phyloP scores from a whole-genome alignment of 2,113 vertebrate genomes.

The Larimichthys crocea region DNA sequence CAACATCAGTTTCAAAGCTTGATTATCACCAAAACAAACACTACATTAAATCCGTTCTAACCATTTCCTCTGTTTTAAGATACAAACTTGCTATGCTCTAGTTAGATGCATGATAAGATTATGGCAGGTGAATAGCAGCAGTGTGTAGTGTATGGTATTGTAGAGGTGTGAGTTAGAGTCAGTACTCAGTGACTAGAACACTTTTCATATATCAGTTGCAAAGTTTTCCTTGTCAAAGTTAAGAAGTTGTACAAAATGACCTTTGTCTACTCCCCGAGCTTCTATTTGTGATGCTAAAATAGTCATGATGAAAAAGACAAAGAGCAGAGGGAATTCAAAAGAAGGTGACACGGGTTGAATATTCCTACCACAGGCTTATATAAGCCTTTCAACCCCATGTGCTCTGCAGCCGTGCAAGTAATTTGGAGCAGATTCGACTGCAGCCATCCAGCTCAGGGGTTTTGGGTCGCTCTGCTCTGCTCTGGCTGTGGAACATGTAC shows the following conservation, averaged over 20 bases:
- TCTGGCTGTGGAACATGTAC: conserved; percentile 58
- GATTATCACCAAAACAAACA: not conserved
- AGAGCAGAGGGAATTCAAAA: conserved; percentile 55
- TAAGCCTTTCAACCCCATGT: conserved; percentile 77
- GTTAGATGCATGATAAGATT: not conserved
- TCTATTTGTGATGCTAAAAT: conserved; percentile 45
- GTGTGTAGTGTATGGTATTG: not conserved
- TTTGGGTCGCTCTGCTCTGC: conserved; percentile 51
- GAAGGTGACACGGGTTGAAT: conserved; percentile 69
- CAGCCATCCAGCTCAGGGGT: conserved; percentile 54
- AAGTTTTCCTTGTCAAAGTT: not conserved
- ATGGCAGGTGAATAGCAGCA: not conserved
- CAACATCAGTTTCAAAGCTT: not conserved
- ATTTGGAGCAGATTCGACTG: conserved; percentile 71
- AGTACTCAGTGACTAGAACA: not conserved
- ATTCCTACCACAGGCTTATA: conserved; percentile 75
- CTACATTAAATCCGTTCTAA: not conserved
- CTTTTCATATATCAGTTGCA: not conserved
- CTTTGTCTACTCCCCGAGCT: not conserved
- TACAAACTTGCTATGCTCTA: not conserved
- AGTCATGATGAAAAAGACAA: conserved; percentile 43
- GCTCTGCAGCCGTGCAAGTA: conserved; percentile 76
- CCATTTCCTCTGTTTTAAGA: not conserved
- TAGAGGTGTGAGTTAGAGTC: too few relatives aligned
- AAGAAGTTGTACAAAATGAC: not conserved